Conservation (phyloP, 64 coral and sea anemone species). For the Acropora tenuis region DNA sequence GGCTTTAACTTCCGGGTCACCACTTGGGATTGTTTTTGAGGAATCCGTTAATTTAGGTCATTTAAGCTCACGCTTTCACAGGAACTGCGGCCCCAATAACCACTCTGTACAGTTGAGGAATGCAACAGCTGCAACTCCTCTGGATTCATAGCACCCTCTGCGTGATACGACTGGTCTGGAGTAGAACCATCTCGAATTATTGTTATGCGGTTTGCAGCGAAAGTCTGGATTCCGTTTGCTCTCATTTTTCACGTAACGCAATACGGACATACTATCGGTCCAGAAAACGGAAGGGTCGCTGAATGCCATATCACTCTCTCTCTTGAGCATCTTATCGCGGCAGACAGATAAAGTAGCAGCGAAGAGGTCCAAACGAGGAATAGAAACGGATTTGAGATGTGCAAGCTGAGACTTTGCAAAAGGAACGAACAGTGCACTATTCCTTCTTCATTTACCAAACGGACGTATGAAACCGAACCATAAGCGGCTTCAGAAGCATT, state of each 20-base stretch:
- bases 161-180: constrained; percentile 60
- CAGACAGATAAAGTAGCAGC: constrained; percentile 57
- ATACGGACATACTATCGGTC: too few relatives aligned
- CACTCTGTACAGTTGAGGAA: constrained; percentile 35
- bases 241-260: constrained; percentile 67
- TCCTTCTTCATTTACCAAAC: constrained; percentile 56
- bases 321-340: constrained; percentile 58
- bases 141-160: constrained; percentile 46
- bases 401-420: constrained; percentile 64
- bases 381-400: constrained; percentile 58
- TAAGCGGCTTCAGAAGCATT: constrained; percentile 63
- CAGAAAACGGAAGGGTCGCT: constrained; percentile 44
- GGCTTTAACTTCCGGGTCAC: constrained; percentile 61
- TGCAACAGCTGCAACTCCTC: constrained; percentile 43
- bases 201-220: constrained; percentile 65
- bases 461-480: constrained; percentile 61
- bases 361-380: constrained; percentile 68
- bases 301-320: constrained; percentile 45
- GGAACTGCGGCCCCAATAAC: constrained; percentile 49
- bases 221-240: constrained; percentile 63
- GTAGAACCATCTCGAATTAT: constrained; percentile 65
- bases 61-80: constrained; percentile 35
- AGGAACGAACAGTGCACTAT: constrained; percentile 69
- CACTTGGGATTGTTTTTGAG: constrained; percentile 17
- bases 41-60: constrained; percentile 24